phyloP scores from a whole-genome alignment of 2,113 vertebrate species.

The Coryphaenoides rupestris region DNA sequence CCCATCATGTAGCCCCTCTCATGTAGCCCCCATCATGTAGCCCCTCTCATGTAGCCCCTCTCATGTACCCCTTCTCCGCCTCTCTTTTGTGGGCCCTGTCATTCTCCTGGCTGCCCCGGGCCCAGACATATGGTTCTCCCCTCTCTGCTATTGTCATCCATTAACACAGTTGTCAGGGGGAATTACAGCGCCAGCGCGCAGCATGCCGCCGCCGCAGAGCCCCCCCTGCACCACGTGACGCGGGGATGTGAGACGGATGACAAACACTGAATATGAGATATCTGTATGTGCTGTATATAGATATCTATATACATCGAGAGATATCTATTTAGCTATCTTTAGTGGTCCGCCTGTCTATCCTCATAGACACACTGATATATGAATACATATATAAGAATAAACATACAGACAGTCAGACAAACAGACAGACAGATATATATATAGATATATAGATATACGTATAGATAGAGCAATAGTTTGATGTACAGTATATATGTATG shows the following conservation, averaged over 20 bases:
- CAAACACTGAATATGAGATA: not conserved
- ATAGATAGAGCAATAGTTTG: too few relatives aligned
- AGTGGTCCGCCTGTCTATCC: too few relatives aligned
- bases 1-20: not conserved
- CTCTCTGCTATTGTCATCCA: constrained; percentile 72
- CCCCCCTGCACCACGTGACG: constrained; percentile 35
- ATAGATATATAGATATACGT: too few relatives aligned
- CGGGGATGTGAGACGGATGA: constrained; percentile 22
- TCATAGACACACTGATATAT: too few relatives aligned
- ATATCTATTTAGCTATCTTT: not conserved
- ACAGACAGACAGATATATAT: too few relatives aligned
- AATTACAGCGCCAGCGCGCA: constrained; percentile 64
- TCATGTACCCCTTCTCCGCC: not conserved
- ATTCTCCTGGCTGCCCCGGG: constrained; percentile 62
- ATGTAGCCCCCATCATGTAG: not conserved
- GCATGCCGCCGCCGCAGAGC: constrained; percentile 44
- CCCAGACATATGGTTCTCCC: constrained; percentile 70
- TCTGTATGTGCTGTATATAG: not conserved
- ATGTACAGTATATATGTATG: too few relatives aligned
- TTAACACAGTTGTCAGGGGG: constrained; percentile 76
- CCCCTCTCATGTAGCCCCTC: constrained; percentile 5
- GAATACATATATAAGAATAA: too few relatives aligned
- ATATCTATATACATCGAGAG: not conserved
- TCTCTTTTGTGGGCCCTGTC: constrained; percentile 60
- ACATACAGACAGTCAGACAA: too few relatives aligned